phyloP scores from a whole-genome alignment of 2,797 vertebrate genomes.

The Decapterus maruadsi region DNA sequence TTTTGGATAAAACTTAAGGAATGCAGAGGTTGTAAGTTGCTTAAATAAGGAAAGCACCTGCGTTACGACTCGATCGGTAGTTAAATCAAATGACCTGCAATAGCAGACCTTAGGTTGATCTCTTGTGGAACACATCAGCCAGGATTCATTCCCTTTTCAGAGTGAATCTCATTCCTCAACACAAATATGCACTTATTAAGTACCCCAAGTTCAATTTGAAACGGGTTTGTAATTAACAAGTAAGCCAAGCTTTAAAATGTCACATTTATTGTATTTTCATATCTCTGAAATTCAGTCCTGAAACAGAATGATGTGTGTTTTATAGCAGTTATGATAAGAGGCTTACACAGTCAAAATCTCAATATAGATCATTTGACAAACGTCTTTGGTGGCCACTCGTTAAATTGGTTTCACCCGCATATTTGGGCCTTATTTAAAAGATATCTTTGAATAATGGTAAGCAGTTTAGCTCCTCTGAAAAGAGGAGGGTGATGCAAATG shows the following conservation, averaged over 20 bases:
- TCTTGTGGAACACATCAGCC: slow-evolving; percentile 71
- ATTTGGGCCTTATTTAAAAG: slow-evolving; percentile 88
- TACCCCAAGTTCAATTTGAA: slow-evolving; percentile 88
- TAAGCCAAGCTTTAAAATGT: slow-evolving; percentile 89
- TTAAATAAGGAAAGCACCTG: slow-evolving; percentile 76
- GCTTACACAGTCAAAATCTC: slow-evolving; percentile 89
- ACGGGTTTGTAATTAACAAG: slow-evolving; percentile 89
- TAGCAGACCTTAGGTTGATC: slow-evolving; percentile 77
- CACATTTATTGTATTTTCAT: slow-evolving; percentile 89
- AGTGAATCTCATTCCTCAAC: slow-evolving; percentile 77
- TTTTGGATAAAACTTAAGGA: slow-evolving; percentile 46
- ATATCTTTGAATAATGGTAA: slow-evolving; percentile 89
- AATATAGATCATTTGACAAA: slow-evolving; percentile 88
- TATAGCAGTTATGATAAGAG: slow-evolving; percentile 87
- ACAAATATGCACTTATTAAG: slow-evolving; percentile 84
- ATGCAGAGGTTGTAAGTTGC: slow-evolving; percentile 57
- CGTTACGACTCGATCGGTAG: slow-evolving; percentile 79
- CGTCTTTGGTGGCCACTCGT: slow-evolving; percentile 88
- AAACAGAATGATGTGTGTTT: slow-evolving; percentile 88
- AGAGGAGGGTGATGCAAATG: slow-evolving; percentile 86
- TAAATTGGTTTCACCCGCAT: slow-evolving; percentile 90
- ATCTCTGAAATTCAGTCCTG: slow-evolving; percentile 87
- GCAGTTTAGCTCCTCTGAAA: slow-evolving; percentile 87
- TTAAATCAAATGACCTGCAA: slow-evolving; percentile 83
- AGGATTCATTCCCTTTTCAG: slow-evolving; percentile 58